Base-by-base conservation (phyloP, 2,113 vertebrate genomes). In the Coreoperca whiteheadi region DNA sequence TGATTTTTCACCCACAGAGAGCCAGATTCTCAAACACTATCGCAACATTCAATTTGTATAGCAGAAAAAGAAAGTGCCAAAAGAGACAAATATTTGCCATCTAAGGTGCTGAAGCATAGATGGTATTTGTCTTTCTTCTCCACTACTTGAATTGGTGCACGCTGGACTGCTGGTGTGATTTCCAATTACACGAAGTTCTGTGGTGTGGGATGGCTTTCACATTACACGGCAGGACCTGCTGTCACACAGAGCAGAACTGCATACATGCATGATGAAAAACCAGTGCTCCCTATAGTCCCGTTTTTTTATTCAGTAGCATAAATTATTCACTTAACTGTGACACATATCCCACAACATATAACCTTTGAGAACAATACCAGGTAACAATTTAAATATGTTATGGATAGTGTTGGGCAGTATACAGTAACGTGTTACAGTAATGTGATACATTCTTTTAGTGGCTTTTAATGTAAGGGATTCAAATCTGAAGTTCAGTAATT, bases 121-220 rank as follows among this genome's bases (percentile, higher is more conserved):
- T 59, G 56, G 20, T 81, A 39, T 85, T 89, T 82, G 82, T 74
- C 66, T 77, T 65, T 67, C 41, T 14, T 53, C 50, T 83, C 80
- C 77, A 61, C 41, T 23, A 25, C 74, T 51, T 64, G 32, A 82
- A 65, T 56, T 56, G 84, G 65, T 77, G 65, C 53, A 37, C 34
- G 57, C 84, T 25, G 63, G 82, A 87, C 77, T 60, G 32, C 78
- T 39, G 34, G 32, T 74, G 65, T 81, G 71, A 87, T 86, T 87
- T 88, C 78, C 85, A 92, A 86, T 87, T 72, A 87, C 76, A 60
- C 39, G 18, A 39, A 84, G 65, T 77, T 79, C 56, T 76, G 81
- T 65, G 64, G 68, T 69, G 15, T 79, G 67, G 82, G 68, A 89
- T 86, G 86, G 82, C 82, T 85, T 90, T 89, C 32, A 69, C 54